Conservation (phyloP, 1,140 invertebrate genomes). For the Bursaphelenchus mucronatus region DNA sequence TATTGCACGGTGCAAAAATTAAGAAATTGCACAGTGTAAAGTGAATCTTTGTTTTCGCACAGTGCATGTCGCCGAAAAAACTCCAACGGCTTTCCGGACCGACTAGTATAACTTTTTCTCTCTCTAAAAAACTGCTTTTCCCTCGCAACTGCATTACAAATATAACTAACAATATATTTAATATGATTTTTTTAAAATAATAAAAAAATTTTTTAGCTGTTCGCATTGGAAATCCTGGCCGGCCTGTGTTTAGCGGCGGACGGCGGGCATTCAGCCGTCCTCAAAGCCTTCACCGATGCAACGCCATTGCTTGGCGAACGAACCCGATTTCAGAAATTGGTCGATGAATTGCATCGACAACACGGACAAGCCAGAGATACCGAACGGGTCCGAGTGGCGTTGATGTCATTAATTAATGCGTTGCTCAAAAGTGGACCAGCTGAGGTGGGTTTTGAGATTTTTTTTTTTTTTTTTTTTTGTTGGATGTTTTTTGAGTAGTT, state of each 20-base stretch:
- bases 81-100: too few relatives aligned
- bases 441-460: conserved; percentile 65
- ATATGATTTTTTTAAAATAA: too few relatives aligned
- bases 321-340: conserved; percentile 70
- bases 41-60: too few relatives aligned
- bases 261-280: conserved; percentile 49
- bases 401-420: conserved; percentile 97
- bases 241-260: conserved; percentile 55
- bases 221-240: conserved; percentile 57
- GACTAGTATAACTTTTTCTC: too few relatives aligned
- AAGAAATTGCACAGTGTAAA: too few relatives aligned
- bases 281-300: conserved; percentile 54
- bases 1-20: too few relatives aligned
- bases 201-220: conserved; percentile 28
- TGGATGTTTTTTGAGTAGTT: too few relatives aligned
- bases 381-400: conserved; percentile 72
- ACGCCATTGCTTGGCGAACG: conserved; percentile 50
- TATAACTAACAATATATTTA: too few relatives aligned
- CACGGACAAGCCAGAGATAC: conserved; percentile 45
- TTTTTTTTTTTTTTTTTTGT: too few relatives aligned
- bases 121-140: too few relatives aligned
- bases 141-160: too few relatives aligned
- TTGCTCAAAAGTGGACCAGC: conserved; percentile 91
- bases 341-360: conserved; percentile 83
- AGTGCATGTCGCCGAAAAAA: too few relatives aligned